Evolutionary conservation across 2,797 vertebrate genomes (phyloP), one percentile per base, ranked within the genome.

Genomic region (Astyanax mexicanus): DNA sequence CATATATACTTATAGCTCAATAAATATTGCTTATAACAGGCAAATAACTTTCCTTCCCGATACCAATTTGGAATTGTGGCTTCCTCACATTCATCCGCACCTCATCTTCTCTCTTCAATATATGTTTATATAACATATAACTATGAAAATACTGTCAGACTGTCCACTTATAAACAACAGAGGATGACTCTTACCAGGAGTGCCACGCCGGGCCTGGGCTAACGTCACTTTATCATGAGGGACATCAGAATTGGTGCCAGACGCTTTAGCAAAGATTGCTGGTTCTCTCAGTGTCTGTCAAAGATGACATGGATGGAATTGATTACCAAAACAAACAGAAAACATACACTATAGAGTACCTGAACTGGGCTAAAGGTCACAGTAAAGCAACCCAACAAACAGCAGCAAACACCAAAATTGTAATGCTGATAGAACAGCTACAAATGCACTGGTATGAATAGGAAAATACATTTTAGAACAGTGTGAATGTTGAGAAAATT

Each of bases 201-300:
- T 99, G 81, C 98, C 98, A 55, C 93, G 92, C 66, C 91, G 91
- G n/a, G 98, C 98, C 84, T 99, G 96, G 74, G 95, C 89, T 78
- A 98, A 88, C 62, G 96, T 97, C 73, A 98, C 58, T 85, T 95
- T 98, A 70, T 99, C 95, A 64, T 95, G 93, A 9, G 93, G 92
- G 10, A 93, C 90, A 67, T 91, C 92, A 65, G 92, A 92, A 75
- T 95, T 91, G 78, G 85, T 96, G 86, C 93, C 95, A 44, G 86
- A 94, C 75, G 94, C 90, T 5, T 93, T 94, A 65, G 98, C 94
- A 84, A 97, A 98, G 11, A 92, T 90, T 60, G 97, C 98, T 4
- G 98, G 96, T 79, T 96, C 93, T 1, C 91, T 92, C 81, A 95
- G 86, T 81, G 96, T 95, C 97, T 98, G 77, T 52, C 70, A 76